Evolutionary conservation across 2,888 invertebrate genomes (phyloP).

Genomic region (Drosophila paranaensis): DNA sequence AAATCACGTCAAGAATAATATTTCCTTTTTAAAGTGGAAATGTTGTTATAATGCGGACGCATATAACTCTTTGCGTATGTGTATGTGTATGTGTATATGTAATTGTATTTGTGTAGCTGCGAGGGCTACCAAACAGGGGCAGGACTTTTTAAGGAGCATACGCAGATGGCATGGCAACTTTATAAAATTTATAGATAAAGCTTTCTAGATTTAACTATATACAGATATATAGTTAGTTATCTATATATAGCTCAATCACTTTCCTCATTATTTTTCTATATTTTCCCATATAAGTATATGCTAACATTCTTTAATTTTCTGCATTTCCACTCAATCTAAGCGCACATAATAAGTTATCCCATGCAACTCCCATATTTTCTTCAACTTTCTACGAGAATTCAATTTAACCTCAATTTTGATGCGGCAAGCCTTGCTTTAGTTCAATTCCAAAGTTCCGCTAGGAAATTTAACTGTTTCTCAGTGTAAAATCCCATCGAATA

Average conservation of each 20-base stretch:
- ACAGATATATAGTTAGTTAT: no score
- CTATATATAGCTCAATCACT: no score
- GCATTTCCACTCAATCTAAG: background rate
- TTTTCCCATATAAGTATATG: no score
- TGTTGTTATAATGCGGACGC: conserved; percentile 26
- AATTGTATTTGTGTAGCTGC: conserved; percentile 17
- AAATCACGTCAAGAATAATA: conserved; percentile 59
- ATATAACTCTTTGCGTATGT: conserved; percentile 3
- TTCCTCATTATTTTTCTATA: no score
- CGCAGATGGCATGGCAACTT: background rate
- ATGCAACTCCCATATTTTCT: background rate
- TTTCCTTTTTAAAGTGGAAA: conserved; percentile 24
- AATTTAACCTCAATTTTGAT: background rate
- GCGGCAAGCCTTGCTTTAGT: no score
- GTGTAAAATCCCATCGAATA: conserved; percentile 15
- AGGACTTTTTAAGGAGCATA: background rate
- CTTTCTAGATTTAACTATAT: no score
- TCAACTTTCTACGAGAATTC: background rate
- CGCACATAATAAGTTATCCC: background rate
- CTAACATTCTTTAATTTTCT: no score
- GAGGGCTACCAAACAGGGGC: conserved; percentile 8
- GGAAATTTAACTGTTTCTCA: background rate
- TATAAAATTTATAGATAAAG: background rate
- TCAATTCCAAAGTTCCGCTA: background rate
- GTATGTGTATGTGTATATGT: conserved; percentile 1